Evolutionary conservation across 2,888 invertebrate species (phyloP).

Genomic region (Cataglyphis livida): DNA sequence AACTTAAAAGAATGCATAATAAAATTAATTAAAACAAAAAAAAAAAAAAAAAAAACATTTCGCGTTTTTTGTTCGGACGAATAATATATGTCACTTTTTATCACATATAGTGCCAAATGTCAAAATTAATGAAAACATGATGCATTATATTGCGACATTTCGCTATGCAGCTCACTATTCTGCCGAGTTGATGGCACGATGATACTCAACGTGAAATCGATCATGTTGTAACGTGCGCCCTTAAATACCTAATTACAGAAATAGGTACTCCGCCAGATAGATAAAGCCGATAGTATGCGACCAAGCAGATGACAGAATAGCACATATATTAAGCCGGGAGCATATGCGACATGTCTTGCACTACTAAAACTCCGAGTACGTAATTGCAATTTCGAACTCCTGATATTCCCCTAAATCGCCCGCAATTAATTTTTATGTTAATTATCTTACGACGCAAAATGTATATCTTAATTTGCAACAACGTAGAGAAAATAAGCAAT

Average conservation of each 20-base stretch:
- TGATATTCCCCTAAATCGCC: background rate
- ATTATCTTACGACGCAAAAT: background rate
- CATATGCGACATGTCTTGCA: slow-evolving; percentile 2
- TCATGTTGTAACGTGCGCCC: slow-evolving; percentile 51
- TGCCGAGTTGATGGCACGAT: slow-evolving; percentile 4
- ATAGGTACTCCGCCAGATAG: slow-evolving; percentile 38
- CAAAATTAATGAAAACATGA: background rate
- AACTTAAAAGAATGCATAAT: background rate
- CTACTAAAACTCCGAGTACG: background rate
- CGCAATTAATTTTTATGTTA: slow-evolving; percentile 12
- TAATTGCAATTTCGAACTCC: background rate
- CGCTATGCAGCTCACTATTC: background rate
- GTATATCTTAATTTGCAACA: background rate
- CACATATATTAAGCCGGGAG: slow-evolving; percentile 3
- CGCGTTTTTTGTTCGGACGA: background rate
- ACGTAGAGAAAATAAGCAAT: background rate
- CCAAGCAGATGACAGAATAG: slow-evolving; percentile 29
- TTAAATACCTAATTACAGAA: slow-evolving; percentile 72
- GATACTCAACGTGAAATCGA: slow-evolving; percentile 55
- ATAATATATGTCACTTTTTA: background rate
- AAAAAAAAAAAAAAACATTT: background rate
- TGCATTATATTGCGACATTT: background rate
- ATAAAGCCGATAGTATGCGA: slow-evolving; percentile 28
- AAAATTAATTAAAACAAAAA: background rate
- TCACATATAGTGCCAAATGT: background rate